Percentiles rank a stretch among this genome's conserved stretches.
phyloP scores from a whole-genome alignment of 1,140 invertebrate genomes.

The Bombus pascuorum region DNA sequence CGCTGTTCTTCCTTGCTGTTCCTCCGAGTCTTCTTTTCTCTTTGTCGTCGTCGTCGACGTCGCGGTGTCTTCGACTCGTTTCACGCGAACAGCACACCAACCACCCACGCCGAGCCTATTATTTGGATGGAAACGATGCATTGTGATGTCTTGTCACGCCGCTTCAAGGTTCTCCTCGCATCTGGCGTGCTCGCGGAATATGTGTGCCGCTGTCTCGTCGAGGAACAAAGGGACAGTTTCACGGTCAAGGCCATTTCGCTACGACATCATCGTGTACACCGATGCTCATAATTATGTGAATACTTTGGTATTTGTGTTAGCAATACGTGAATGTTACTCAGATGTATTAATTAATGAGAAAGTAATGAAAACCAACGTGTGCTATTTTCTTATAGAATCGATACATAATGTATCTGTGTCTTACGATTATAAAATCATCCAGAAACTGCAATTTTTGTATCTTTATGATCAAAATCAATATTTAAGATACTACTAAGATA shows the following conservation, averaged over 20 bases:
- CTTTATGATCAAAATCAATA: too few species aligned
- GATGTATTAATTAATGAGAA: too few species aligned
- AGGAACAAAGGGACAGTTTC: conserved; percentile 49
- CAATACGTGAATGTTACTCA: too few species aligned
- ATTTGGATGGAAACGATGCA: conserved; percentile 39
- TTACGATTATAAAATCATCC: too few species aligned
- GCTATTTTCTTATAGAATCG: too few species aligned
- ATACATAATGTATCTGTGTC: too few species aligned
- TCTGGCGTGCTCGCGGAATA: not conserved
- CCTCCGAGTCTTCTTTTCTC: not conserved
- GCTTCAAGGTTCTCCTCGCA: conserved; percentile 26
- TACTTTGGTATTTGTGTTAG: too few species aligned
- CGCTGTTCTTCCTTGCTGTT: not conserved
- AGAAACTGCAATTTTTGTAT: too few species aligned
- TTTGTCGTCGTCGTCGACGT: not conserved
- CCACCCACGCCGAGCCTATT: conserved; percentile 16
- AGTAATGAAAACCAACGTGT: too few species aligned
- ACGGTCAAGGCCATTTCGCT: conserved; percentile 46
- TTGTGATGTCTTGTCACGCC: conserved; percentile 42
- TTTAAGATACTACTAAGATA: too few species aligned
- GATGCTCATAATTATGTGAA: too few species aligned
- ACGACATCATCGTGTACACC: not conserved
- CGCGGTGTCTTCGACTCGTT: not conserved
- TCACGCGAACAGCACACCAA: not conserved
- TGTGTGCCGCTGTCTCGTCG: not conserved